Evolutionary conservation across 1,140 invertebrate species (phyloP).

Genomic region (Fopius arisanus): DNA sequence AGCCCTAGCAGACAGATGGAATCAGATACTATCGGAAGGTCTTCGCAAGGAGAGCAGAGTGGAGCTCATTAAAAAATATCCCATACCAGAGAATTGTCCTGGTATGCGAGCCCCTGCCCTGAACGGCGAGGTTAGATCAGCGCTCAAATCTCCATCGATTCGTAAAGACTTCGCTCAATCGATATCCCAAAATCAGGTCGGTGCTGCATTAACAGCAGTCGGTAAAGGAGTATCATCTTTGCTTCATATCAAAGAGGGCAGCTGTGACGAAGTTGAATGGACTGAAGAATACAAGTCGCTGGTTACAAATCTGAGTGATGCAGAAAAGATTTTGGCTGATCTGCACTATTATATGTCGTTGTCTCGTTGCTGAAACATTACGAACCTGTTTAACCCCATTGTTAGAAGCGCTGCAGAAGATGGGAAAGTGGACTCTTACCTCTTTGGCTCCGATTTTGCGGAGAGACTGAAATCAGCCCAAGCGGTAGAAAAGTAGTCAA

Average conservation of each 20-base stretch:
- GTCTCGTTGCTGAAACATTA: background rate
- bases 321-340: too few species aligned
- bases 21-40: background rate
- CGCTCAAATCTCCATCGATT: background rate
- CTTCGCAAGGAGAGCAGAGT: background rate
- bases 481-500: slow-evolving; percentile 24
- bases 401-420: background rate
- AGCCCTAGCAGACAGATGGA: background rate
- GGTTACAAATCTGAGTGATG: too few species aligned
- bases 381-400: background rate
- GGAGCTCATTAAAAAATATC: background rate
- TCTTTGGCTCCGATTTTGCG: slow-evolving; percentile 19
- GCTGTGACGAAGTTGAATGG: too few species aligned
- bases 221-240: too few species aligned
- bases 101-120: background rate
- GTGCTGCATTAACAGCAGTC: too few species aligned
- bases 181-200: too few species aligned
- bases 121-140: slow-evolving; percentile 8
- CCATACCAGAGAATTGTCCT: background rate
- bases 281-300: too few species aligned
- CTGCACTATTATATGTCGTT: too few species aligned
- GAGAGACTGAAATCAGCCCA: slow-evolving; percentile 30
- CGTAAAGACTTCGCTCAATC: background rate
- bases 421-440: background rate
- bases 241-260: too few species aligned